These are phyloP conservation scores for Bos indicus DNA, from an alignment of 2,113 vertebrate species.

Conservation along the genomic window DNA sequence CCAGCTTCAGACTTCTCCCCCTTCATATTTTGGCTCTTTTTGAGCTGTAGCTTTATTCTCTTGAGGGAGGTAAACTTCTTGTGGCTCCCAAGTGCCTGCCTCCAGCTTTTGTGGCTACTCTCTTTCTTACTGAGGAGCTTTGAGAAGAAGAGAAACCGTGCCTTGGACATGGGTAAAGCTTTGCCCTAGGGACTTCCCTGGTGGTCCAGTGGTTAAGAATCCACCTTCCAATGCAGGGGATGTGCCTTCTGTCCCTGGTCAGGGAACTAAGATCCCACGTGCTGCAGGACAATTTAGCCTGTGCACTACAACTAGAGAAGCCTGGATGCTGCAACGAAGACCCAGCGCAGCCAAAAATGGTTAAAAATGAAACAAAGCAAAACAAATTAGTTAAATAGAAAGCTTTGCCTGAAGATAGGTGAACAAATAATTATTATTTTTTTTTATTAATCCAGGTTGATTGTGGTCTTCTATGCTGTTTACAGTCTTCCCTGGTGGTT, in stretches of 20 bases:
- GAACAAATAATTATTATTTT: neutral
- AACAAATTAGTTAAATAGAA: neutral
- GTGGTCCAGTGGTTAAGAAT: neutral
- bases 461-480: neutral
- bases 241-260: neutral
- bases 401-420: neutral
- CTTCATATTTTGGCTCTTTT: neutral
- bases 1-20: neutral
- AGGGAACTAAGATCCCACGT: neutral
- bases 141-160: neutral
- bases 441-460: neutral
- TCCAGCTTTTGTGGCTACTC: neutral
- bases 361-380: neutral
- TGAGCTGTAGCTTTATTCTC: neutral
- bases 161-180: neutral
- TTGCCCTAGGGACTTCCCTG: neutral
- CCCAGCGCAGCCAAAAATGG: neutral
- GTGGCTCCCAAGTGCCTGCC: too few relatives aligned
- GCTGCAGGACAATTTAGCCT: neutral
- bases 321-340: neutral
- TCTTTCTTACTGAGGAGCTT: neutral
- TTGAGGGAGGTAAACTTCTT: neutral
- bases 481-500: neutral
- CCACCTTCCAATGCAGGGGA: neutral
- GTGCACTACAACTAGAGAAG: neutral